Base-by-base conservation (phyloP, 2,888 invertebrate genomes). In the Callyntrura guangdongensis region DNA sequence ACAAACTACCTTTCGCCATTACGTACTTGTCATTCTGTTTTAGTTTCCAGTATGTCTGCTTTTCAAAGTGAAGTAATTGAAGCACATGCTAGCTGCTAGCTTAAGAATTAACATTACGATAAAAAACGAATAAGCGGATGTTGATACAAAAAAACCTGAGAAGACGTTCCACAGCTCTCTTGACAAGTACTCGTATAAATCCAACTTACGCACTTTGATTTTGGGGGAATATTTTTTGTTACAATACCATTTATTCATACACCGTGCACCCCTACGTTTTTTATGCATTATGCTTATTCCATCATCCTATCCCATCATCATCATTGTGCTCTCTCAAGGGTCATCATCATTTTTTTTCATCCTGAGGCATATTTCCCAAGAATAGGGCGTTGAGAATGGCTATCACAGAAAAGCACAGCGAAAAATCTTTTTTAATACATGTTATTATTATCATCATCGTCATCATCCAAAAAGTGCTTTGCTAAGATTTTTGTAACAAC, bases 401-500 rank as follows among this genome's bases (percentile, higher is more conserved):
- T 22, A 74, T 74, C 20, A 49, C 77, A 86, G 45, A 86, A 86
- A 69, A 86, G 64, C 36, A 22, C 27, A 36, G 61, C 72, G 27
- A 86, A 86, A 86, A 86, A 86, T 17, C 27, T 67, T 83, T 67
- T 83, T 74, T 86, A 67, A 87, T 79, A 79, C 79, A 49, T 49
- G 47, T 79, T 79, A 79, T 79, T 79, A 79, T 56, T 56, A 79
- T 56, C 11, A 79, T 74, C 49, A 36, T 72, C 74, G 20, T 49
- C 49, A 49, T 49, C 49, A 20, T 45, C 45, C 45, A 45, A 72
- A 2, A 74, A 49, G 12, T 17, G 49, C 22, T 86, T 77, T 79
- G 86, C 86, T 87, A 87, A 87, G 86, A 86, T 86, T 86, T 86
- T 86, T 86, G 86, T 86, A 86, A 86, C 86, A 83, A 49, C 49